Conservation (phyloP, 2,113 vertebrate genomes). For the Apodemus speciosus region DNA sequence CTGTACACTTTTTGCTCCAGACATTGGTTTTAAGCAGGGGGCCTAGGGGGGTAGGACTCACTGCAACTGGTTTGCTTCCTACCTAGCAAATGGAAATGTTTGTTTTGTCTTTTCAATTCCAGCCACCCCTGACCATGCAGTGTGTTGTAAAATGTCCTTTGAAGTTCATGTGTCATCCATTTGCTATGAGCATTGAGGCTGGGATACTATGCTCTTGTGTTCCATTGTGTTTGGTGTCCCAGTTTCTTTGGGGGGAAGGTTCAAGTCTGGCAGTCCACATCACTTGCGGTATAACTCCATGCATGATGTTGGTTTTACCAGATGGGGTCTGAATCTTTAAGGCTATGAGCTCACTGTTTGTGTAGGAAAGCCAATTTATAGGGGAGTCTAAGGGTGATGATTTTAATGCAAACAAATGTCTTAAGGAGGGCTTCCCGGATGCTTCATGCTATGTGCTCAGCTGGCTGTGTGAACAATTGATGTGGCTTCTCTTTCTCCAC, state of each 20-base stretch:
- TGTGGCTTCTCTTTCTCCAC: constrained; percentile 17
- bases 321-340: constrained; percentile 68
- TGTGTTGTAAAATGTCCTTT: constrained; percentile 70
- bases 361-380: constrained; percentile 77
- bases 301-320: constrained; percentile 53
- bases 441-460: constrained; percentile 19
- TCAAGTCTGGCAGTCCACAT: constrained; percentile 67
- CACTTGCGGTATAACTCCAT: constrained; percentile 60
- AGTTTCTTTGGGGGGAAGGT: constrained; percentile 72
- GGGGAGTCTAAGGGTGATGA: constrained; percentile 70
- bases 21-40: constrained; percentile 55
- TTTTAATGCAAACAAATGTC: constrained; percentile 65
- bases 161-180: constrained; percentile 73
- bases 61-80: constrained; percentile 43
- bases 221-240: constrained; percentile 61
- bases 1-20: constrained; percentile 67
- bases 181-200: constrained; percentile 64
- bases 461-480: background rate
- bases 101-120: constrained; percentile 66
- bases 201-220: background rate
- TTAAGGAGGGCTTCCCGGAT: constrained; percentile 43
- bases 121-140: constrained; percentile 60
- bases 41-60: background rate
- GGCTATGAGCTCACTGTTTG: constrained; percentile 70
- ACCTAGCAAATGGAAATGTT: constrained; percentile 72